These are phyloP conservation scores for Megaceryle maxima DNA, from an alignment of 2,113 vertebrate species.

Conservation along the genomic window DNA sequence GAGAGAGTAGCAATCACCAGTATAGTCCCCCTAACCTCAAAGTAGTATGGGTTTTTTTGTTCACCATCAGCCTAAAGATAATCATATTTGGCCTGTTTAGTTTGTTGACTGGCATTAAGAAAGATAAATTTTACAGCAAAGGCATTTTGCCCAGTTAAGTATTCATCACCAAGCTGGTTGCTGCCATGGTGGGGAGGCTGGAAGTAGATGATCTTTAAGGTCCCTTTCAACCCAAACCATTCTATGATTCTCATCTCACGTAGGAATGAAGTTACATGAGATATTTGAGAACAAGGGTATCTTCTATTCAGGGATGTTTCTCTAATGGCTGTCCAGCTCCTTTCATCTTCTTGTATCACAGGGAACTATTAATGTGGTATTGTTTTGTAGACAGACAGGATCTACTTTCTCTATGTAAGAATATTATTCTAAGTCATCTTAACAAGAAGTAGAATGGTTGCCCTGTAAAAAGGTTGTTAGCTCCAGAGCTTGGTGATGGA, in stretches of 20 bases:
- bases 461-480: neutral
- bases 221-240: no score
- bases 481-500: neutral
- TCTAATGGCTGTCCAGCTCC: neutral
- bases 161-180: conserved; percentile 15
- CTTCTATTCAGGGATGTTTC: neutral
- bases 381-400: neutral
- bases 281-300: neutral
- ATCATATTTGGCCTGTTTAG: neutral
- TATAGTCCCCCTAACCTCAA: neutral
- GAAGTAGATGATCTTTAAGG: no score
- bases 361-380: neutral
- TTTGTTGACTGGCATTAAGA: neutral
- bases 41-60: neutral
- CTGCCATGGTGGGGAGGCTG: neutral
- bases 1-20: neutral
- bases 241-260: no score
- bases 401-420: neutral
- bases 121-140: neutral
- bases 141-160: neutral
- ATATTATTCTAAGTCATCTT: neutral
- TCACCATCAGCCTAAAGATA: neutral
- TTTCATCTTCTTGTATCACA: neutral
- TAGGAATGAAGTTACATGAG: no score
- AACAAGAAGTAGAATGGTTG: neutral